A percentile compares a stretch with the other conserved stretches of the same genome.
These are phyloP conservation scores for Elephantulus edwardii DNA, from an alignment of 2,113 vertebrate genomes.

Conservation along the genomic window DNA sequence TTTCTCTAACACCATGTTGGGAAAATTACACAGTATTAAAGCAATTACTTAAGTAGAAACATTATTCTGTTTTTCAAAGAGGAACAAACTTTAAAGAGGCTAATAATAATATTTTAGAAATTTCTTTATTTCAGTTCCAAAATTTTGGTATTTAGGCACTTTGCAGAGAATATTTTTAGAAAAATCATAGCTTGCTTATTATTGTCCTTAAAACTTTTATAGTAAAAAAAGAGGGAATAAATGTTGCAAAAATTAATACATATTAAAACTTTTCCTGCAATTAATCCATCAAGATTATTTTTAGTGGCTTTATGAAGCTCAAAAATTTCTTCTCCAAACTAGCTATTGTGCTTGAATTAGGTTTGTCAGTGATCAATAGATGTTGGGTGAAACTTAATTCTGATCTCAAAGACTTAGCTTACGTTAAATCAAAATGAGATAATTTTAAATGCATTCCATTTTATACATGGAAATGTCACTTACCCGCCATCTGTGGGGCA, in stretches of 20 bases:
- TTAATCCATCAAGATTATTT: neutral
- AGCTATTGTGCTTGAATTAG: neutral
- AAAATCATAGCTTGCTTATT: neutral
- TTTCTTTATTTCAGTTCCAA: neutral
- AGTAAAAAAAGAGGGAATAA: neutral
- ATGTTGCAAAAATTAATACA: neutral
- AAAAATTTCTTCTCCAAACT: neutral
- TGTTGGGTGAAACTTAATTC: neutral
- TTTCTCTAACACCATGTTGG: too few relatives aligned
- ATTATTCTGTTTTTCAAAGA: neutral
- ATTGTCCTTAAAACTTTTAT: conserved; percentile 2
- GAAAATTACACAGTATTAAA: neutral
- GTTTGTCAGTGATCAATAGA: neutral
- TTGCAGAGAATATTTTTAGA: conserved; percentile 30
- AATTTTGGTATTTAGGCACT: neutral
- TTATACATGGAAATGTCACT: conserved; percentile 13
- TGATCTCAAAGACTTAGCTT: neutral
- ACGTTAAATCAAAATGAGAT: neutral
- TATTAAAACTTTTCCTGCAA: neutral
- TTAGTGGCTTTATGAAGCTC: neutral
- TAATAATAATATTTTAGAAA: neutral
- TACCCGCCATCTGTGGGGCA: neutral
- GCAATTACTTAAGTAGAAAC: neutral
- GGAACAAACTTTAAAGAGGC: conserved; percentile 35
- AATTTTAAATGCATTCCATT: neutral